Percentiles rank a stretch among this genome's conserved stretches.
phyloP scores from a whole-genome alignment of 2,797 vertebrate species.

The Selene dorsalis region DNA sequence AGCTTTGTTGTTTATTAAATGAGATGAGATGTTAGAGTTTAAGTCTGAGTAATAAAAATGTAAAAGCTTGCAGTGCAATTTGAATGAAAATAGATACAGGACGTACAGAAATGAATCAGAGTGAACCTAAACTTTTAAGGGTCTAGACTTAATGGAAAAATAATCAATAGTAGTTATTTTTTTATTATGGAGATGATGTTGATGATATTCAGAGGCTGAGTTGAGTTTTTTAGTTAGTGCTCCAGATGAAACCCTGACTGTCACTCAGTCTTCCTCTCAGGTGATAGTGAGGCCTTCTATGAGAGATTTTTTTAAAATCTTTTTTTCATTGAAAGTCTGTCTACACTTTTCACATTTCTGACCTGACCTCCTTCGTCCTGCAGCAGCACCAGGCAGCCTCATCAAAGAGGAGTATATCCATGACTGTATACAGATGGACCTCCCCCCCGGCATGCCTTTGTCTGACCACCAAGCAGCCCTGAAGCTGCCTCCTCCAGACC shows the following conservation, averaged over 20 bases:
- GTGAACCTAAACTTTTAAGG: too few species aligned
- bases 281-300: too few species aligned
- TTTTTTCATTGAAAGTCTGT: too few species aligned
- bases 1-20: too few species aligned
- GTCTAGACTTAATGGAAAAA: background rate
- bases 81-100: too few species aligned
- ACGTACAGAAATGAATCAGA: too few species aligned
- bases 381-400: conserved; percentile 68
- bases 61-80: too few species aligned
- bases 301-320: too few species aligned
- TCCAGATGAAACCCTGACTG: background rate
- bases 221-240: too few species aligned
- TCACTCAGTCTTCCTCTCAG: too few species aligned
- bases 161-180: background rate
- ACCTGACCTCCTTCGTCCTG: background rate
- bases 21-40: too few species aligned
- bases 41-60: too few species aligned
- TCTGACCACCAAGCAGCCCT: conserved; percentile 76
- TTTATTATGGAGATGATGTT: background rate
- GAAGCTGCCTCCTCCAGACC: conserved; percentile 77
- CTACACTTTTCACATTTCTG: background rate
- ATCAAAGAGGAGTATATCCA: conserved; percentile 87
- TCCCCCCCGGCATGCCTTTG: conserved; percentile 74
- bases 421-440: conserved; percentile 86
- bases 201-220: background rate